Conservation (phyloP, 2,113 vertebrate species). For the Bubalus kerabau region DNA sequence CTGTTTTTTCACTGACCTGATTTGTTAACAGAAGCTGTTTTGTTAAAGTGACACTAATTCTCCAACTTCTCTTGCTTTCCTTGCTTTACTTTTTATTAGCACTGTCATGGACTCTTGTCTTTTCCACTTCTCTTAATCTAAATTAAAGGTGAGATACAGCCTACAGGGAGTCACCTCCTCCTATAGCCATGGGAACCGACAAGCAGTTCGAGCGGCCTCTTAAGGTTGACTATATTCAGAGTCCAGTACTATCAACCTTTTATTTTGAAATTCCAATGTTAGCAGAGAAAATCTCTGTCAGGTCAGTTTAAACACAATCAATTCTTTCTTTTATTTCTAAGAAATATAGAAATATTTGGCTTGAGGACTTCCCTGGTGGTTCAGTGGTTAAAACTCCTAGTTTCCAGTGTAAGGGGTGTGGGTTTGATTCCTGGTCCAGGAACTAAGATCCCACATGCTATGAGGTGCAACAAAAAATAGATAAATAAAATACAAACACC, state of each 20-base stretch:
- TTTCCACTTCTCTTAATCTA: not conserved
- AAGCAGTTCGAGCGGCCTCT: not conserved
- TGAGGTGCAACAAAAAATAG: not conserved
- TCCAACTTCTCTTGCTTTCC: not conserved
- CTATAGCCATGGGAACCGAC: fast-evolving
- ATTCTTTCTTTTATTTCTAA: not conserved
- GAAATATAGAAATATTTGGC: not conserved
- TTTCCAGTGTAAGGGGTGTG: not conserved
- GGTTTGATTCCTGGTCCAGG: not conserved
- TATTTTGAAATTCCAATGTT: not conserved
- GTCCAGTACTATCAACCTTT: not conserved
- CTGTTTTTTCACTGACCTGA: not conserved
- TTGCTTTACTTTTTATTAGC: not conserved
- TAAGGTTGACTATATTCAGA: not conserved
- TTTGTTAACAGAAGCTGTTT: not conserved
- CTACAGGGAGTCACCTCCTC: not conserved
- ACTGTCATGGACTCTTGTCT: not conserved
- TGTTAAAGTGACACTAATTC: not conserved
- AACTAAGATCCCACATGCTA: not conserved
- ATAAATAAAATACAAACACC: not conserved
- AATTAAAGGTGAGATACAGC: not conserved
- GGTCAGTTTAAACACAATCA: not conserved
- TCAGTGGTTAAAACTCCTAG: not conserved
- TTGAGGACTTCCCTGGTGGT: not conserved
- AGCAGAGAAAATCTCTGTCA: not conserved